These are phyloP conservation scores for Eilema depressum DNA, from an alignment of 2,888 invertebrate genomes.

Conservation along the genomic window DNA sequence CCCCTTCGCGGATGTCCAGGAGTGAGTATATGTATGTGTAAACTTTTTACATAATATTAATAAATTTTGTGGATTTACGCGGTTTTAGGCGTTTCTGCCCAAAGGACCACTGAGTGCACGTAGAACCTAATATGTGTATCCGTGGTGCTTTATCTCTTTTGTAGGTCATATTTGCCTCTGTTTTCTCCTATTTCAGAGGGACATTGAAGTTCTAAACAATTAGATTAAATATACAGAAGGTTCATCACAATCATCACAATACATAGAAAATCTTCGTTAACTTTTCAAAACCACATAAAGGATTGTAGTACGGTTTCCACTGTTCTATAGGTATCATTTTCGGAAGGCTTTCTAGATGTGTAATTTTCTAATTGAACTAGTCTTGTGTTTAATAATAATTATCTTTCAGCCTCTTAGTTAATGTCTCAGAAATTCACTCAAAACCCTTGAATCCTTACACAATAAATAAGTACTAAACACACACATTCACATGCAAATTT, in stretches of 20 bases:
- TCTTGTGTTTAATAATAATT: too few relatives aligned
- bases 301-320: neutral
- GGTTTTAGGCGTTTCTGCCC: too few relatives aligned
- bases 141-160: too few relatives aligned
- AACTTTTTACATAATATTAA: too few relatives aligned
- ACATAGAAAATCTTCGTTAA: neutral
- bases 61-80: too few relatives aligned
- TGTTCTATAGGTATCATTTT: neutral
- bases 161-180: neutral
- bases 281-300: too few relatives aligned
- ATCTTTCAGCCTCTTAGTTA: too few relatives aligned
- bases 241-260: neutral
- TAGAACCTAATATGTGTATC: too few relatives aligned
- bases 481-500: neutral
- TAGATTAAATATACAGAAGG: neutral
- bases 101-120: too few relatives aligned
- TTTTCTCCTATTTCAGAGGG: neutral
- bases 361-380: neutral
- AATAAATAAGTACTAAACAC: neutral
- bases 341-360: too few relatives aligned
- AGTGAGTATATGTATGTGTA: too few relatives aligned
- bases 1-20: too few relatives aligned
- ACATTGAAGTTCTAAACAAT: neutral
- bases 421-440: neutral
- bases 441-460: neutral